Percentiles rank a stretch among this genome's conserved stretches.
Conservation (phyloP, 2,113 vertebrate genomes). For the Pelvicachromis taeniatus region DNA sequence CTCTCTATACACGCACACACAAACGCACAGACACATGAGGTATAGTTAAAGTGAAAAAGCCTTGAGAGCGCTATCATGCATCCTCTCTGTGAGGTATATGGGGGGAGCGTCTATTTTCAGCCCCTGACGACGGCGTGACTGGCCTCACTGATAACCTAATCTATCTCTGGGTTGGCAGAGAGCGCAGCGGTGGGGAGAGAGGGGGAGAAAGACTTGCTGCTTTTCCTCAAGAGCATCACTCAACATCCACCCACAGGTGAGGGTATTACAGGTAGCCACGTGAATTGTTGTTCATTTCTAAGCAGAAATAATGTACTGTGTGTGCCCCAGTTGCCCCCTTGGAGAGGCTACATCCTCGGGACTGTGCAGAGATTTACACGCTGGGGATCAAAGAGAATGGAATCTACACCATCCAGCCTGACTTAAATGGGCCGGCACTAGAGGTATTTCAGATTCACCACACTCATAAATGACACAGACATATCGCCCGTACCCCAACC, state of each 20-base stretch:
- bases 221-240: constrained; percentile 74
- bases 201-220: constrained; percentile 72
- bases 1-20: neutral
- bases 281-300: neutral
- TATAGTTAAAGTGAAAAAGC: neutral
- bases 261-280: neutral
- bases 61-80: neutral
- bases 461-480: constrained; percentile 28
- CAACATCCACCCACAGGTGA: constrained; percentile 66
- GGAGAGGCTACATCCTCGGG: constrained; percentile 70
- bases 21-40: neutral
- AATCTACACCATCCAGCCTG: constrained; percentile 81
- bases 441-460: constrained; percentile 67
- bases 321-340: constrained; percentile 60
- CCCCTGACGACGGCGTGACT: neutral
- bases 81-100: neutral
- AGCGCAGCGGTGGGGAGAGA: constrained; percentile 65
- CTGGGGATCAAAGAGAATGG: constrained; percentile 78
- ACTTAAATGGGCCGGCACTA: constrained; percentile 63
- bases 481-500: neutral
- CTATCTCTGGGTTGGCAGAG: constrained; percentile 56
- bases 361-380: constrained; percentile 78
- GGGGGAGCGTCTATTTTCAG: constrained; percentile 4
- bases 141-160: constrained; percentile 5
- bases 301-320: neutral